Evolutionary conservation across 1,140 invertebrate genomes (phyloP).

Genomic region (Drosophila pachea): DNA sequence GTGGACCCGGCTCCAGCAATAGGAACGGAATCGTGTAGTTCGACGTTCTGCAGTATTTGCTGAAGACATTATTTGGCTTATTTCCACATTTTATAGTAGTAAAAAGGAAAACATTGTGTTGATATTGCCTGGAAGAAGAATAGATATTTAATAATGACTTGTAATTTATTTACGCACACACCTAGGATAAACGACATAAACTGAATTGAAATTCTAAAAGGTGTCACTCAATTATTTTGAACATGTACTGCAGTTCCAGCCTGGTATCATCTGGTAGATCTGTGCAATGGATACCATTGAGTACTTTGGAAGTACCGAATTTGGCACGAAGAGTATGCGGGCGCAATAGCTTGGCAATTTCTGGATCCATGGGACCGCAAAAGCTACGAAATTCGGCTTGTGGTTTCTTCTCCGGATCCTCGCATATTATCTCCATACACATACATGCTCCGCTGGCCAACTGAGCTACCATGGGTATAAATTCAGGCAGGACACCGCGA

Average conservation of each 20-base stretch:
- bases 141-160: slow-evolving; percentile 34
- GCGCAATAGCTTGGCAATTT: slow-evolving; percentile 90
- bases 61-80: not conserved
- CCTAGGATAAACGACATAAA: slow-evolving; percentile 19
- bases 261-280: slow-evolving; percentile 92
- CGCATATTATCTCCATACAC: slow-evolving; percentile 89
- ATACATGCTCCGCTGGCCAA: slow-evolving; percentile 90
- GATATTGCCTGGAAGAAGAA: not conserved
- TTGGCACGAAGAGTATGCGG: slow-evolving; percentile 90
- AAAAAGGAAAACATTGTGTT: too few relatives aligned
- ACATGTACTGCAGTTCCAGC: slow-evolving; percentile 91
- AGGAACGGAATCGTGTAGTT: slow-evolving; percentile 48
- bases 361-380: slow-evolving; percentile 92
- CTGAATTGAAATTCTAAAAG: not conserved
- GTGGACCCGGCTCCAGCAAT: slow-evolving; percentile 41
- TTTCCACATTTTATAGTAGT: not conserved
- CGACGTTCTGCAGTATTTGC: slow-evolving; percentile 2
- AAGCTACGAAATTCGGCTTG: slow-evolving; percentile 89
- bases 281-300: slow-evolving; percentile 95
- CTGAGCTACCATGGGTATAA: slow-evolving; percentile 90
- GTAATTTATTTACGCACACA: slow-evolving; percentile 55
- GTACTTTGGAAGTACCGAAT: slow-evolving; percentile 89
- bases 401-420: slow-evolving; percentile 80
- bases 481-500: slow-evolving; percentile 92
- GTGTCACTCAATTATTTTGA: slow-evolving; percentile 83